Percentiles rank a stretch among this genome's conserved stretches.
Conservation (phyloP, 2,797 vertebrate genomes). For the Rhynchotus rufescens region DNA sequence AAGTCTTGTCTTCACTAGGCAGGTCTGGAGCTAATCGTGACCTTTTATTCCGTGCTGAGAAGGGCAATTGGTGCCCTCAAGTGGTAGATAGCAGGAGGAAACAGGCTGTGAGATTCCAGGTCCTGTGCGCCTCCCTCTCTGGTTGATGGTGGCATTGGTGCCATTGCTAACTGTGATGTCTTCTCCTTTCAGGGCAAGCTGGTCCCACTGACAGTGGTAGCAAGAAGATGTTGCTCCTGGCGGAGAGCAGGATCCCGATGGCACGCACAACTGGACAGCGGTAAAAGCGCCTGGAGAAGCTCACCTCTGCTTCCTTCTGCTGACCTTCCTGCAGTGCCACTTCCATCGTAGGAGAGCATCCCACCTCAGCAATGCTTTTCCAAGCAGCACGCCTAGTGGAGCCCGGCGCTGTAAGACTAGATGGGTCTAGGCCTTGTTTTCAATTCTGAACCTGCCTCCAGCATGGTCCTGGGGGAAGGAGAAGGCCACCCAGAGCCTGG, state of each 20-base stretch:
- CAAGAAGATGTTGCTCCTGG: neutral
- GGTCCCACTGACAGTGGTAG: neutral
- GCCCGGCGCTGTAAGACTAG: neutral
- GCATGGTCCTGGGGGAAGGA: neutral
- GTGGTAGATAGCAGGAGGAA: slow-evolving; percentile 49
- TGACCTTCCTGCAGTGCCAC: neutral
- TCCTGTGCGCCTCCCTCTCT: neutral
- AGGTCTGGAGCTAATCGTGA: slow-evolving; percentile 34
- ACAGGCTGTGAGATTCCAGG: neutral
- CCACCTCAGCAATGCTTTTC: neutral
- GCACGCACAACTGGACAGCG: neutral
- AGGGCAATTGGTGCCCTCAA: slow-evolving; percentile 70
- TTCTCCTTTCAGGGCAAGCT: slow-evolving; percentile 41
- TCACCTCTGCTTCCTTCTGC: neutral
- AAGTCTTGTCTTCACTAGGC: rapidly evolving
- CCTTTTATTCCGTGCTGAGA: slow-evolving; percentile 60
- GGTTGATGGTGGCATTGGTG: neutral
- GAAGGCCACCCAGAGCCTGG: neutral
- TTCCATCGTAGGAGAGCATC: neutral
- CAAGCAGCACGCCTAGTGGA: neutral
- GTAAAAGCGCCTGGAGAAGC: neutral
- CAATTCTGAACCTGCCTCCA: neutral
- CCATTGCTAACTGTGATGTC: neutral
- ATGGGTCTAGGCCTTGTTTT: neutral
- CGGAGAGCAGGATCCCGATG: neutral